Conservation (phyloP, 2,797 vertebrate species). For the Epinephelus coioides region DNA sequence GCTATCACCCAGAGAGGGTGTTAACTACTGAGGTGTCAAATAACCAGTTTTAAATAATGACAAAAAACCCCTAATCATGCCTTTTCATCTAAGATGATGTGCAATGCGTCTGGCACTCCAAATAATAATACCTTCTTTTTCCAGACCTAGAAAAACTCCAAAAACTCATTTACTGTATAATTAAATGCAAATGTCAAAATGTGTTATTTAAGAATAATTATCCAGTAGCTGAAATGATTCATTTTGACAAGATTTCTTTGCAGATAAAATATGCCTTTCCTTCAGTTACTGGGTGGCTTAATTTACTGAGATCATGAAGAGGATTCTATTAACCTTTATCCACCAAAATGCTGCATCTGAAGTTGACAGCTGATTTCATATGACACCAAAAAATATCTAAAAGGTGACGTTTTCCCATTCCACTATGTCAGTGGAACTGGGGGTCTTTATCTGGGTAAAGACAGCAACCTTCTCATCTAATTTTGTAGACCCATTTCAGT, state of each 20-base stretch:
- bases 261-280: background rate
- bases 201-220: constrained; percentile 34
- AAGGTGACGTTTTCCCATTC: background rate
- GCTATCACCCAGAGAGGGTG: constrained; percentile 21
- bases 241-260: constrained; percentile 6
- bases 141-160: background rate
- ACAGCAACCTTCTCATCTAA: background rate
- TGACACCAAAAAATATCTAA: background rate
- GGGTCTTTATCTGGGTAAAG: background rate
- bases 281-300: background rate
- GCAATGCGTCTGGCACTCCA: background rate
- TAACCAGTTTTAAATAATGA: constrained; percentile 5
- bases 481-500: background rate
- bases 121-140: constrained; percentile 14
- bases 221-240: background rate
- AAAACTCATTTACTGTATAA: constrained; percentile 20
- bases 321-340: background rate
- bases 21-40: constrained; percentile 41
- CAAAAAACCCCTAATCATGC: constrained; percentile 11
- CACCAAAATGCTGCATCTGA: background rate
- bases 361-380: background rate
- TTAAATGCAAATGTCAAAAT: constrained; percentile 46
- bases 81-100: constrained; percentile 19
- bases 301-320: constrained; percentile 1
- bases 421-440: background rate